Base-by-base conservation (phyloP, 2,113 vertebrate genomes). In the Polyodon spathula region DNA sequence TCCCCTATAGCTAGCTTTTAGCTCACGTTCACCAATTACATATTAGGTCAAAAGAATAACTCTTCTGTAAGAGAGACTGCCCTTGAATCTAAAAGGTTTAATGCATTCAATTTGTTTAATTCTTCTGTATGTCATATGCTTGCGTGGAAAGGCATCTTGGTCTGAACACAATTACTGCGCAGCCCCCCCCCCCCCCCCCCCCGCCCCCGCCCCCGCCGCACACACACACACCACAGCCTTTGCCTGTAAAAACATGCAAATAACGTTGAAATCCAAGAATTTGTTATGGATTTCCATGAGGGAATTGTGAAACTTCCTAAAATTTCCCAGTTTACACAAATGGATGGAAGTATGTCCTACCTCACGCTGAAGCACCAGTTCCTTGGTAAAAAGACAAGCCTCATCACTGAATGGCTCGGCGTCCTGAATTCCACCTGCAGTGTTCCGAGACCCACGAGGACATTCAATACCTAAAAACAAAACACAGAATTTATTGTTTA, bases 361-460 rank as follows among this genome's bases (percentile, higher is more conserved):
- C 94, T 97, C 95, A 62, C 94, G 75, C 66, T 97, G 95, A 68
- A 98, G 78, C 67, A 98, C 95, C 71, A 97, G 88, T 73, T 98
- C 95, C 86, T 97, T 97, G 76, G 95, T 95, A 84, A 96, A 96
- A 62, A 87, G 79, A 5, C 78, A 86, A 68, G 95, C 95, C 68
- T 98, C 93, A n/a, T 98, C 90, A 37, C 92, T 97, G 90, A 94
- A 98, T 7, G 95, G 94, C 51, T 98, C 95, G 0, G 91, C 93
- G 67, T 93, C 90, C 73, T 94, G 92, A 39, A 86, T 66, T 54
- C 90, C 81, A 44, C 92, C 88, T 0, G 94, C 93, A 3, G 76
- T 73, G 76, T 95, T 96, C 40, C 95, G 78, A 60, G 93, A 90
- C 4, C 94, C 93, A 17, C 94, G 85, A 14, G 93, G 95, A 76